These are phyloP conservation scores for Symphodus melops DNA, from an alignment of 2,113 vertebrate genomes.

Conservation along the genomic window DNA sequence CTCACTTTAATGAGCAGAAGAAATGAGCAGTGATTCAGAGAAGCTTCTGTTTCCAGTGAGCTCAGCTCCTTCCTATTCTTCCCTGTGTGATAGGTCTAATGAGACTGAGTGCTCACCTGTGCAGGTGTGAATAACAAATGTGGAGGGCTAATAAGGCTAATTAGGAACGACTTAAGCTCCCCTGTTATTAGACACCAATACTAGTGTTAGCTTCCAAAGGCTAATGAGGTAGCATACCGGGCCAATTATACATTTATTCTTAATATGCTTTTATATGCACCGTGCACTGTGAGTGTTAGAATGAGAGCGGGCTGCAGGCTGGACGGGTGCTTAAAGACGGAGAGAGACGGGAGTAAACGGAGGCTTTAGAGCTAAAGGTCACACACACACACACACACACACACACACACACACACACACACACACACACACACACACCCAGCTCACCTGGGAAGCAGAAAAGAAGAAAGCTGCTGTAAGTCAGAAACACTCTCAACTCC, in stretches of 20 bases:
- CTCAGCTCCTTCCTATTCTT: not conserved
- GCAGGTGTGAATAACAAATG: constrained; percentile 51
- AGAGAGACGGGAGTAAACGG: constrained; percentile 3
- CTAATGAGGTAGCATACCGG: constrained; percentile 52
- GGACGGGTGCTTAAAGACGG: constrained; percentile 6
- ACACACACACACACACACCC: no score
- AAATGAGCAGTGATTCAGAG: no score
- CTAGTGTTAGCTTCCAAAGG: constrained; percentile 40
- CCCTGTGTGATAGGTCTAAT: constrained; percentile 16
- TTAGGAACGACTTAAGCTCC: constrained; percentile 51
- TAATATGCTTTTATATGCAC: constrained; percentile 22
- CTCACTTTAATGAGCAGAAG: no score
- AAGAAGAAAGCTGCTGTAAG: not conserved
- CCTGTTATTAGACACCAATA: constrained; percentile 42
- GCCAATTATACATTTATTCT: constrained; percentile 49
- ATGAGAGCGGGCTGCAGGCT: no score
- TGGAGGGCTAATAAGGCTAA: constrained; percentile 57
- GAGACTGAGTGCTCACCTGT: constrained; percentile 48
- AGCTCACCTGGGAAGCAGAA: constrained; percentile 9
- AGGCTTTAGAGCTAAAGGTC: constrained; percentile 42
- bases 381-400: no score
- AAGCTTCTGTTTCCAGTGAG: not conserved
- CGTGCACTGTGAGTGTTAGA: no score
- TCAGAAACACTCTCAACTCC: constrained; percentile 10
- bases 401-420: no score